A percentile compares a stretch with the other conserved stretches of the same genome.
Conservation (phyloP, 2,113 vertebrate genomes). For the Microtus oregoni region DNA sequence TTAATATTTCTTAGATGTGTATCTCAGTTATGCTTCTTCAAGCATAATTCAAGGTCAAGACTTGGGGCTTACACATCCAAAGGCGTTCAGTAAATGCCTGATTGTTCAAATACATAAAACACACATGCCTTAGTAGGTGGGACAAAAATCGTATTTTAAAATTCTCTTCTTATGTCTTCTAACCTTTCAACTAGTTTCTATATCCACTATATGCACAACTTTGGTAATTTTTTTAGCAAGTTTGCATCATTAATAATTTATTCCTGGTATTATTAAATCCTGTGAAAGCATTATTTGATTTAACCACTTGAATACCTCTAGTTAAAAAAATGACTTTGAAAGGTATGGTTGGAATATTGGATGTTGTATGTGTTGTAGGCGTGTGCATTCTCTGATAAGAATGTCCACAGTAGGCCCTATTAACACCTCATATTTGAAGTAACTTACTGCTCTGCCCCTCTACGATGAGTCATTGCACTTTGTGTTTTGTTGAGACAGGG, state of each 20-base stretch:
- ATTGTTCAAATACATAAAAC: neutral
- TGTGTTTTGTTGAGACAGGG: neutral
- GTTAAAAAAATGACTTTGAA: neutral
- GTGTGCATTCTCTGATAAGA: neutral
- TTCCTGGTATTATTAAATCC: neutral
- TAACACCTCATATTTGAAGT: neutral
- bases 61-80: neutral
- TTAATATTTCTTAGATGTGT: neutral
- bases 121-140: neutral
- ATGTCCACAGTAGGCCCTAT: neutral
- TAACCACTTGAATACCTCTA: neutral
- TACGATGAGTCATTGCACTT: neutral
- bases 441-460: neutral
- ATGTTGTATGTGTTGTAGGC: neutral
- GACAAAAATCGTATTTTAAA: neutral
- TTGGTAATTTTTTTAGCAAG: neutral
- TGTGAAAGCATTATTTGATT: neutral
- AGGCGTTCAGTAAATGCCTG: neutral
- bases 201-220: neutral
- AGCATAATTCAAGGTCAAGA: neutral
- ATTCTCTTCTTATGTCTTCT: neutral
- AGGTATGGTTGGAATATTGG: neutral
- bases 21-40: neutral
- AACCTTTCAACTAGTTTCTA: neutral
- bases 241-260: neutral